phyloP scores from a whole-genome alignment of 2,113 vertebrate species.

The Spea bombifrons region DNA sequence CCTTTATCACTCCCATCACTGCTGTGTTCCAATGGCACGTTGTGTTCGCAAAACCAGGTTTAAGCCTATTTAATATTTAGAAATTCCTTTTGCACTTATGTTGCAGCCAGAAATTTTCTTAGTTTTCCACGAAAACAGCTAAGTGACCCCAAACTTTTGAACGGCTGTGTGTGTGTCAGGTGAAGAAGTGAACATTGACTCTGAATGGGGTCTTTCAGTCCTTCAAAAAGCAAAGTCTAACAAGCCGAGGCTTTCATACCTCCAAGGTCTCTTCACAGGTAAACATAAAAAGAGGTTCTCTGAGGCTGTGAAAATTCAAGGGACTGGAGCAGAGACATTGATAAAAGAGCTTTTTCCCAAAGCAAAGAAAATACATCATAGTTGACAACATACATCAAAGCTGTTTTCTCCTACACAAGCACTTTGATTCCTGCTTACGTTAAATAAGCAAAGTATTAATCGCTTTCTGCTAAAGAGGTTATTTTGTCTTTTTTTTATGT shows the following conservation, averaged over 20 bases:
- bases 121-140: too few relatives aligned
- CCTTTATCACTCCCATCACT: too few relatives aligned
- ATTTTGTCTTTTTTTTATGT: background rate
- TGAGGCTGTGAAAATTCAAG: conserved; percentile 8
- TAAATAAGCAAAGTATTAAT: background rate
- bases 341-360: conserved; percentile 17
- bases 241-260: background rate
- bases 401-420: background rate
- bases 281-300: conserved; percentile 8
- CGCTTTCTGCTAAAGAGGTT: background rate
- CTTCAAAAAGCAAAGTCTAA: conserved; percentile 15
- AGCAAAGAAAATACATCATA: background rate
- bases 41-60: too few relatives aligned
- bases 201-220: conserved; percentile 6
- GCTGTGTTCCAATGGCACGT: too few relatives aligned
- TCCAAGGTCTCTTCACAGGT: conserved; percentile 18
- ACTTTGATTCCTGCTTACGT: background rate
- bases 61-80: too few relatives aligned
- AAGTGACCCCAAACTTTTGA: too few relatives aligned
- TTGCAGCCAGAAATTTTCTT: too few relatives aligned
- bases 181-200: background rate
- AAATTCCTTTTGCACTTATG: too few relatives aligned
- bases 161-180: too few relatives aligned
- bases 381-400: conserved; percentile 2
- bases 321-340: background rate